Conservation (phyloP, 2,113 vertebrate species). For the Muntiacus muntjak region DNA sequence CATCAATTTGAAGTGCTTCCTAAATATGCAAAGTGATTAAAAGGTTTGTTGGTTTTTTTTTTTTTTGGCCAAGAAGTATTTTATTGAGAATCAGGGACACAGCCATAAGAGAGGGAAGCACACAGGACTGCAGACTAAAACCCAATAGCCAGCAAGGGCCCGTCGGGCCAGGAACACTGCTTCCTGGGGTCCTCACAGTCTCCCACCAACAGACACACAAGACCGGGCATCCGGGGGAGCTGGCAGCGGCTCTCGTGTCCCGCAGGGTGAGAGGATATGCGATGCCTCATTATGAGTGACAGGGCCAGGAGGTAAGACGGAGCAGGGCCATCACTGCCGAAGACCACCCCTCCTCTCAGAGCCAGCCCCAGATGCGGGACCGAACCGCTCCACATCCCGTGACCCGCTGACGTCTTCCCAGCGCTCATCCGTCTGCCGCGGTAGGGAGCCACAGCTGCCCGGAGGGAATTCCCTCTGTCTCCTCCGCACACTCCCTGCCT, state of each 20-base stretch:
- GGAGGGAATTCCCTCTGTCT: constrained; percentile 95
- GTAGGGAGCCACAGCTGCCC: constrained; percentile 92
- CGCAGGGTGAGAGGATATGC: constrained; percentile 22
- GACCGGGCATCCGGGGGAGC: constrained; percentile 39
- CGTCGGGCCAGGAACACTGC: constrained; percentile 33
- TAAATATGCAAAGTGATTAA: constrained; percentile 36
- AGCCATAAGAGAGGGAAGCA: constrained; percentile 29
- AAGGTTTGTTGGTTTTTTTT: background rate
- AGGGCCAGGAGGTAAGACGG: background rate
- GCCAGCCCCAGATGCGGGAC: constrained; percentile 91
- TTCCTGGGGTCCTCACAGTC: constrained; percentile 21
- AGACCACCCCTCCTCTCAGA: constrained; percentile 83
- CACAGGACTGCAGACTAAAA: constrained; percentile 50
- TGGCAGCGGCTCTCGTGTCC: constrained; percentile 35
- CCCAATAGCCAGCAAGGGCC: constrained; percentile 26
- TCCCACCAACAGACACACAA: constrained; percentile 26
- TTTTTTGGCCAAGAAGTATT: constrained; percentile 31
- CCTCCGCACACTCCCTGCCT: constrained; percentile 93
- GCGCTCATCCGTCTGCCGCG: constrained; percentile 96
- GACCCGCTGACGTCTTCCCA: constrained; percentile 91
- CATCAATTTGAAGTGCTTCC: constrained; percentile 64
- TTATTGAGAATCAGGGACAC: constrained; percentile 72
- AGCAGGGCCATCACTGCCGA: constrained; percentile 52
- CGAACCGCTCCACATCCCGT: constrained; percentile 91
- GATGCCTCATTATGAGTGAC: constrained; percentile 39